phyloP scores from a whole-genome alignment of 2,113 vertebrate genomes.

The Phrynosoma platyrhinos region DNA sequence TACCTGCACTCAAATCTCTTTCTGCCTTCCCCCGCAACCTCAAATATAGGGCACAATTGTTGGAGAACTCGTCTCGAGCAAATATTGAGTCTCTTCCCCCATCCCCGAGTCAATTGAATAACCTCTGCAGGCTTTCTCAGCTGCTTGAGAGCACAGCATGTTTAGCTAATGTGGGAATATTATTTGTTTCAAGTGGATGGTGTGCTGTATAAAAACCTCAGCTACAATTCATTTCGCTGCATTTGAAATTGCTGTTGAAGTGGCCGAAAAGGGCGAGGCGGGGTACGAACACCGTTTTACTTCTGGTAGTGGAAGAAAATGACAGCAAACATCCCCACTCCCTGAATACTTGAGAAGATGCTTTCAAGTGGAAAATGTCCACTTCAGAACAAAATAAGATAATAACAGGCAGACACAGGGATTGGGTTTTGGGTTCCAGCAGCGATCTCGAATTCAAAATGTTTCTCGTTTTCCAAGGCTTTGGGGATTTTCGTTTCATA shows the following conservation, averaged over 20 bases:
- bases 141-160: neutral
- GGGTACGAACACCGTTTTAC: no score
- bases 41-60: neutral
- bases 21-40: neutral
- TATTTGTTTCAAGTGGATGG: neutral
- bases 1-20: no score
- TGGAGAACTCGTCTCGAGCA: neutral
- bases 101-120: neutral
- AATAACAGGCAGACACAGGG: neutral
- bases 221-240: slow-evolving; percentile 38
- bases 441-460: no score
- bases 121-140: slow-evolving; percentile 11
- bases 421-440: neutral
- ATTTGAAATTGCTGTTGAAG: slow-evolving; percentile 44
- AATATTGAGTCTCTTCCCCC: neutral
- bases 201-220: slow-evolving; percentile 9
- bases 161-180: slow-evolving; percentile 41
- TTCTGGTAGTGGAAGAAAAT: neutral
- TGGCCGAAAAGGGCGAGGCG: neutral
- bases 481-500: no score
- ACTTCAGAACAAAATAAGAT: slow-evolving; percentile 9
- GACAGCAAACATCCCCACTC: neutral
- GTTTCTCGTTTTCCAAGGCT: no score
- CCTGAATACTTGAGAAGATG: neutral
- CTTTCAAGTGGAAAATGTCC: slow-evolving; percentile 18